A percentile compares a stretch with the other conserved stretches of the same genome.
Evolutionary conservation across 2,113 vertebrate species (phyloP).

Genomic region (Poecilia latipinna): DNA sequence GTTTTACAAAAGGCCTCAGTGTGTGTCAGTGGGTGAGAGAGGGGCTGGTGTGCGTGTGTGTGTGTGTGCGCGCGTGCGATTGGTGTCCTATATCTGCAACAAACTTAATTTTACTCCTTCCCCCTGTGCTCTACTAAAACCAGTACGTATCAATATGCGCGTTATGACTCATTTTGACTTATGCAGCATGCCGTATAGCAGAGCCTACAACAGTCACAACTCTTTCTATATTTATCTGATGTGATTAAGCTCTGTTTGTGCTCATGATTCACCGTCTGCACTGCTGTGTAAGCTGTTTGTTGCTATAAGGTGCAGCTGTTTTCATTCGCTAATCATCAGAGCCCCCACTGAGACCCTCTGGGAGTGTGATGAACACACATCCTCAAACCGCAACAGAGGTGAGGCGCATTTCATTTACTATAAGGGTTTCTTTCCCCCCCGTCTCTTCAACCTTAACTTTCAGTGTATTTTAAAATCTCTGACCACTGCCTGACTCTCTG

Average conservation of each 20-base stretch:
- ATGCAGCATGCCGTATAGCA: too few relatives aligned
- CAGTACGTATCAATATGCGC: neutral
- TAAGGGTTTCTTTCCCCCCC: neutral
- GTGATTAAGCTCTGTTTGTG: constrained; percentile 49
- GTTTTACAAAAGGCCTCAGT: neutral
- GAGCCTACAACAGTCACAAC: neutral
- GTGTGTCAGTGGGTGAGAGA: neutral
- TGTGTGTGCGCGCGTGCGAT: too few relatives aligned
- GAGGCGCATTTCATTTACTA: neutral
- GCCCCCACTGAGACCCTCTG: constrained; percentile 3
- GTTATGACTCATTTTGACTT: too few relatives aligned
- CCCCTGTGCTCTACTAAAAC: neutral
- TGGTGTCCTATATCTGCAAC: neutral
- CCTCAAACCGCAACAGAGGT: constrained; percentile 10
- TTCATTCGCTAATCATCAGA: constrained; percentile 37
- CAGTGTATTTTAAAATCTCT: neutral
- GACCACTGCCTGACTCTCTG: neutral
- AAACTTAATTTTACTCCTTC: neutral
- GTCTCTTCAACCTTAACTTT: neutral
- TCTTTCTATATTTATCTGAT: constrained; percentile 7
- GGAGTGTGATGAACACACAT: constrained; percentile 7
- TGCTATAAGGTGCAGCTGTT: constrained; percentile 43
- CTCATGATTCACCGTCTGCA: constrained; percentile 34
- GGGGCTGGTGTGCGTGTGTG: too few relatives aligned
- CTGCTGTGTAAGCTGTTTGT: constrained; percentile 46